Percentiles rank a stretch among this genome's conserved stretches.
Evolutionary conservation across 2,888 invertebrate genomes (phyloP).

Genomic region (Drosophila monieri): DNA sequence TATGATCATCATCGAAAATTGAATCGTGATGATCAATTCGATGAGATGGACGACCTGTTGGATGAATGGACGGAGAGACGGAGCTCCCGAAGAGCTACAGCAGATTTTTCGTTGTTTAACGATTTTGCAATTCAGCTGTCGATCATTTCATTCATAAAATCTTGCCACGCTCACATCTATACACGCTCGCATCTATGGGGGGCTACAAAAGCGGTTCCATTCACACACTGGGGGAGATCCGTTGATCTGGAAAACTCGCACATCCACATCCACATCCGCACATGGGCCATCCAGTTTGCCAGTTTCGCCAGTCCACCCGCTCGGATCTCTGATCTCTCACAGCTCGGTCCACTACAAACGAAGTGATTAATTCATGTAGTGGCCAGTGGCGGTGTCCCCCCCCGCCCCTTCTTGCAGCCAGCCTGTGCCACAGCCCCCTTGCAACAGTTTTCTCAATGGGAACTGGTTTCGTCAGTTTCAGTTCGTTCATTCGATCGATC

Average conservation of each 20-base stretch:
- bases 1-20: slow-evolving; percentile 12
- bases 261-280: slow-evolving; percentile 61
- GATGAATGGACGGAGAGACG: slow-evolving; percentile 65
- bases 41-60: slow-evolving; percentile 65
- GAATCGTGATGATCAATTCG: slow-evolving; percentile 30
- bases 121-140: slow-evolving; percentile 82
- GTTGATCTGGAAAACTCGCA: slow-evolving; percentile 74
- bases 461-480: slow-evolving; percentile 80
- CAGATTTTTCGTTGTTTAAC: slow-evolving; percentile 62
- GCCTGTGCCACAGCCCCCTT: slow-evolving; percentile 42
- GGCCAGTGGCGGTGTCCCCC: slow-evolving; percentile 20
- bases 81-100: slow-evolving; percentile 21
- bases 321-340: slow-evolving; percentile 27
- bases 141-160: slow-evolving; percentile 82
- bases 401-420: slow-evolving; percentile 8
- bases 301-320: slow-evolving; percentile 23
- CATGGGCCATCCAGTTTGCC: slow-evolving; percentile 34
- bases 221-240: slow-evolving; percentile 54
- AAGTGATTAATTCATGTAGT: slow-evolving; percentile 80
- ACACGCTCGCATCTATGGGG: slow-evolving; percentile 8
- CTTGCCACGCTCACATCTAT: slow-evolving; percentile 49
- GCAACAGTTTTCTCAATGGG: slow-evolving; percentile 82
- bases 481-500: slow-evolving; percentile 44
- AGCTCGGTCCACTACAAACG: slow-evolving; percentile 73
- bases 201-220: slow-evolving; percentile 45